These are phyloP conservation scores for Elephantulus edwardii DNA, from an alignment of 2,113 vertebrate genomes.

Conservation along the genomic window DNA sequence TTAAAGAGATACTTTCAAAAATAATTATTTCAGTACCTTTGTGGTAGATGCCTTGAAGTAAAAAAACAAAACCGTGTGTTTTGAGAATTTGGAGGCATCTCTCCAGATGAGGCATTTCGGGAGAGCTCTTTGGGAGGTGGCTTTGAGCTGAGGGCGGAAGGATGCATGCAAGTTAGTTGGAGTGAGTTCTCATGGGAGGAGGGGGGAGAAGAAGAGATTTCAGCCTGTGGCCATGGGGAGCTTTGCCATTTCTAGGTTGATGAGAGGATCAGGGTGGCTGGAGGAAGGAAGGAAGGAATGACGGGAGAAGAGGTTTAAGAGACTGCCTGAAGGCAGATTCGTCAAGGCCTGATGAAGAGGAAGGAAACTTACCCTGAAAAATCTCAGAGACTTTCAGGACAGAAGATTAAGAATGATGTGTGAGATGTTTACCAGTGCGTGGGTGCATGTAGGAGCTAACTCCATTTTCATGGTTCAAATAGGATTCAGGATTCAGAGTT, in stretches of 20 bases:
- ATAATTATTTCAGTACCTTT: slow-evolving; percentile 36
- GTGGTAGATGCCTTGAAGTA: slow-evolving; percentile 17
- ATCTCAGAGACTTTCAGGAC: background rate
- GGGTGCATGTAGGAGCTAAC: background rate
- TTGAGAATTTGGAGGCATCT: slow-evolving; percentile 28
- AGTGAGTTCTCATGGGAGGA: background rate
- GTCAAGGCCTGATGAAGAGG: background rate
- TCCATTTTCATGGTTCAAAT: background rate
- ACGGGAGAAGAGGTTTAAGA: background rate
- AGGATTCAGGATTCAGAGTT: background rate
- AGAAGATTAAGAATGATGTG: background rate
- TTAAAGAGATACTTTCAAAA: slow-evolving; percentile 18
- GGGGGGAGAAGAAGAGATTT: background rate
- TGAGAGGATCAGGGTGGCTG: background rate
- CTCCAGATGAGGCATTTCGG: background rate
- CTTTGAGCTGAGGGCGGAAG: background rate
- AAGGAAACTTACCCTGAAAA: background rate
- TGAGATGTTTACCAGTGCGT: background rate
- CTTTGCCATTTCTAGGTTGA: fast-evolving
- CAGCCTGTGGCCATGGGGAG: too few species aligned
- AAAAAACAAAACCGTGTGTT: background rate
- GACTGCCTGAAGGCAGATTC: background rate
- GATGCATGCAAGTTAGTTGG: background rate
- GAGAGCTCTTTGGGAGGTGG: background rate
- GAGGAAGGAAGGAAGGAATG: background rate